Evolutionary conservation across 23 tunicate genomes (phyloP).

Genomic region (Styela clava): DNA sequence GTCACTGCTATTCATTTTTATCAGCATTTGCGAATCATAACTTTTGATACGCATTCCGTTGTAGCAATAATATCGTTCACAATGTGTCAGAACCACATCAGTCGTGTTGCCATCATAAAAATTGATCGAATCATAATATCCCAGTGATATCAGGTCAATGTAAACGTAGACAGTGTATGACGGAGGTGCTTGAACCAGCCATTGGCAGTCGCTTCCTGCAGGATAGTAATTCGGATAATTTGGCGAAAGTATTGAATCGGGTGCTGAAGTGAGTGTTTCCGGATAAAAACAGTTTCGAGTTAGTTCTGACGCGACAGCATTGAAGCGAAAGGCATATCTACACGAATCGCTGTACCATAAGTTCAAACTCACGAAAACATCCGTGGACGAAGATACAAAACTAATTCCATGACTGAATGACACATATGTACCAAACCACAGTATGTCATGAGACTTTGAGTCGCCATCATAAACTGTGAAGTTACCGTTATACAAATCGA

Average conservation of each 20-base stretch:
- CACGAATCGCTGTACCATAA: neutral
- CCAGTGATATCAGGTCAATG: neutral
- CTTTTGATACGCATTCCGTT: neutral
- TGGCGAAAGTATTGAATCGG: neutral
- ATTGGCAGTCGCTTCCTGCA: neutral
- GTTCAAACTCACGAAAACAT: slow-evolving; percentile 7
- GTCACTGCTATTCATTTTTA: neutral
- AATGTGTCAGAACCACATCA: neutral
- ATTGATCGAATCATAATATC: neutral
- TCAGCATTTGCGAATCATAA: neutral
- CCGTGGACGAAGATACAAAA: neutral
- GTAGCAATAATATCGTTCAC: neutral
- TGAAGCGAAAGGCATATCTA: neutral
- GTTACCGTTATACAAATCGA: neutral
- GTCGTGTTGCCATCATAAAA: slow-evolving; percentile 15
- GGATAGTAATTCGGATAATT: slow-evolving; percentile 2
- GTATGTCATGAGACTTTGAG: neutral
- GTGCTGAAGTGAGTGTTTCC: neutral
- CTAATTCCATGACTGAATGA: neutral
- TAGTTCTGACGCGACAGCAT: neutral
- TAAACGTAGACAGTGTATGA: neutral
- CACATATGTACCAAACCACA: neutral
- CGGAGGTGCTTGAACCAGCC: slow-evolving; percentile 21
- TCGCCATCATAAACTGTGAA: slow-evolving; percentile 25
- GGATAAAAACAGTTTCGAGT: neutral